These are phyloP conservation scores for Acrocephalus scirpaceus DNA, from an alignment of 2,797 vertebrate genomes.

Conservation along the genomic window DNA sequence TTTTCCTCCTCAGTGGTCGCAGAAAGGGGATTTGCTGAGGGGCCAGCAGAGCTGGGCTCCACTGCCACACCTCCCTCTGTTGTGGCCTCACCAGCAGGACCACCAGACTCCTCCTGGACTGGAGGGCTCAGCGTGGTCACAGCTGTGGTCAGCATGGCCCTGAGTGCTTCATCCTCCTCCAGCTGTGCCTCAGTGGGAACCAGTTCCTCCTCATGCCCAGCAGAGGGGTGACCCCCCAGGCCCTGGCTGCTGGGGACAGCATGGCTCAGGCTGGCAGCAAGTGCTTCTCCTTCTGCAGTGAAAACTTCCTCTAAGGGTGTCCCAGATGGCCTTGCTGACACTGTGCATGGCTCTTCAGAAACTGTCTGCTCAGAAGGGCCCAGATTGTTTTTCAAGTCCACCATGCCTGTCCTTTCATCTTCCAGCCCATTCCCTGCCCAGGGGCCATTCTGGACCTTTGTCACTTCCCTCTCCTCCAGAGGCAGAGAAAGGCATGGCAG, in stretches of 20 bases:
- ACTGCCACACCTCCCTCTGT: neutral
- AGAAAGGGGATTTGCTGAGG: neutral
- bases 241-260: neutral
- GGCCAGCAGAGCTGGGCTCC: neutral
- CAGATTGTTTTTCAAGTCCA: neutral
- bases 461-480: neutral
- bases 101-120: neutral
- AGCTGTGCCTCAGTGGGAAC: constrained; percentile 1
- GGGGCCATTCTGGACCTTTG: neutral
- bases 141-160: constrained; percentile 39
- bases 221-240: neutral
- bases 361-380: neutral
- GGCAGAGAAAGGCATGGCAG: constrained; percentile 52
- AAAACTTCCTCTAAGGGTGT: neutral
- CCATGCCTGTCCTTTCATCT: neutral
- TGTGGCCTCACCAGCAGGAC: neutral
- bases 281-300: neutral
- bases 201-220: neutral
- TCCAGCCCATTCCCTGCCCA: neutral
- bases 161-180: neutral
- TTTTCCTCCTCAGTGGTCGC: neutral
- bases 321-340: neutral
- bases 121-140: neutral
- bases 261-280: neutral
- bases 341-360: constrained; percentile 22